A percentile compares a stretch with the other conserved stretches of the same genome.
phyloP scores from a whole-genome alignment of 2,113 vertebrate species.

The Atrichornis clamosus region DNA sequence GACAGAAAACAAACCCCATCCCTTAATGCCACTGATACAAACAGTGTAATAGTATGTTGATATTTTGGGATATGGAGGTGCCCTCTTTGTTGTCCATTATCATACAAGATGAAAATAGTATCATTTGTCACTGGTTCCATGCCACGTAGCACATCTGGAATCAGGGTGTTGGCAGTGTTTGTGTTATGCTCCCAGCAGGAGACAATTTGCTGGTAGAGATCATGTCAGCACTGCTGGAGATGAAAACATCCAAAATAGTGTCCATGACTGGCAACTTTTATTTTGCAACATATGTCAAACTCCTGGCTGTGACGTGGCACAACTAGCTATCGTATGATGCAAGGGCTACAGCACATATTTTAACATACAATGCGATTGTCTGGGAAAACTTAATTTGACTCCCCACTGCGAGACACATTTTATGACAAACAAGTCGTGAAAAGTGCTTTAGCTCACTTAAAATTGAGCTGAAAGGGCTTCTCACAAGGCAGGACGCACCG shows the following conservation, averaged over 20 bases:
- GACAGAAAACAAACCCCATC: not conserved
- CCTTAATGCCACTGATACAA: not conserved
- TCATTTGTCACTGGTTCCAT: not conserved
- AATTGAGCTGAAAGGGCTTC: not conserved
- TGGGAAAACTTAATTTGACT: not conserved
- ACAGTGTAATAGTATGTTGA: not conserved
- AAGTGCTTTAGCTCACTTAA: not conserved
- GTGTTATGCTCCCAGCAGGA: slow-evolving; percentile 21
- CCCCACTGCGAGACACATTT: not conserved
- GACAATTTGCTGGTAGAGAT: slow-evolving; percentile 18
- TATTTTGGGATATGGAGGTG: not conserved
- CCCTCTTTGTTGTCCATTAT: not conserved
- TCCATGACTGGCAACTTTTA: slow-evolving; percentile 60
- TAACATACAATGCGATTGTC: slow-evolving; percentile 41
- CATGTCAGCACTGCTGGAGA: slow-evolving; percentile 51
- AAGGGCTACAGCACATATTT: slow-evolving; percentile 24
- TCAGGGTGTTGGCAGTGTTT: slow-evolving; percentile 38
- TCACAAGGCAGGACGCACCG: not conserved
- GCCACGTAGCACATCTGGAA: slow-evolving; percentile 57
- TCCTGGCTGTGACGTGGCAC: slow-evolving; percentile 48
- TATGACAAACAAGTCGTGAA: not conserved
- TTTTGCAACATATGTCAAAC: slow-evolving; percentile 42
- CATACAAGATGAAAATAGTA: not conserved
- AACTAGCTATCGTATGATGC: slow-evolving; percentile 3
- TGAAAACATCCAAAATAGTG: slow-evolving; percentile 33